Base-by-base conservation (phyloP, 2,113 vertebrate genomes). In the Aramus guarauna region DNA sequence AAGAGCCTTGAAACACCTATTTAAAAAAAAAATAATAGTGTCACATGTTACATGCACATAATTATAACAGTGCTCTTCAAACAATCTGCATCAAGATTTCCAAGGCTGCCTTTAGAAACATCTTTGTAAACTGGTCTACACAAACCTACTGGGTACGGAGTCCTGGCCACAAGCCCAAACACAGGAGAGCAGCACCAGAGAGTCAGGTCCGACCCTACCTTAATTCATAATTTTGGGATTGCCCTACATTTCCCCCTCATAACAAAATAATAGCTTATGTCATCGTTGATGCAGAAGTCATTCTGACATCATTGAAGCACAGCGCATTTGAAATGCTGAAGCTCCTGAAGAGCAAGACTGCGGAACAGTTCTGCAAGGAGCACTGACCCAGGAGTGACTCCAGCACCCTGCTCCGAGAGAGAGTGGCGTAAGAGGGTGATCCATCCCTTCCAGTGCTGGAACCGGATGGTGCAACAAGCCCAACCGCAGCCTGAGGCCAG, bases 141-240 rank as follows among this genome's bases (percentile, higher is more conserved):
- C 29, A 58, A 90, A 52, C 24, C 20, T 26, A 3, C 7, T 1
- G 23, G 20, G 48, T 55, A 11, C 15, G 26, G 27, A 29, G 17
- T 5, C 8, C 18, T 47, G 68, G 53, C 34, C 59, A 10, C 24
- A 48, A 56, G 4, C 41, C 14, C 36, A 6, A 12, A n/a, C 14
- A 4, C 2, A 4, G 83, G 10, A 7, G 21, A 73, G 77, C 41
- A 41, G 77, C 78, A 4, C 39, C 27, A 26, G 27, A 29, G 30
- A n/a, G 43, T 5, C 73, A 21, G 18, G 17, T 21, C 48, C 4
- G 10, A 63, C 43, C 45, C 56, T 18, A 13, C 30, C 37, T 12
- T 0, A 0, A 11, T 9, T 36, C 2, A 0, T 9, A 43, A 9
- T 30, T 67, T 32, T 3, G n/a, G 66, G 60, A 34, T 6, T 43